A percentile compares a stretch with the other conserved stretches of the same genome.
These are phyloP conservation scores for Pampusana beccarii DNA, from an alignment of 2,113 vertebrate species.

Conservation along the genomic window DNA sequence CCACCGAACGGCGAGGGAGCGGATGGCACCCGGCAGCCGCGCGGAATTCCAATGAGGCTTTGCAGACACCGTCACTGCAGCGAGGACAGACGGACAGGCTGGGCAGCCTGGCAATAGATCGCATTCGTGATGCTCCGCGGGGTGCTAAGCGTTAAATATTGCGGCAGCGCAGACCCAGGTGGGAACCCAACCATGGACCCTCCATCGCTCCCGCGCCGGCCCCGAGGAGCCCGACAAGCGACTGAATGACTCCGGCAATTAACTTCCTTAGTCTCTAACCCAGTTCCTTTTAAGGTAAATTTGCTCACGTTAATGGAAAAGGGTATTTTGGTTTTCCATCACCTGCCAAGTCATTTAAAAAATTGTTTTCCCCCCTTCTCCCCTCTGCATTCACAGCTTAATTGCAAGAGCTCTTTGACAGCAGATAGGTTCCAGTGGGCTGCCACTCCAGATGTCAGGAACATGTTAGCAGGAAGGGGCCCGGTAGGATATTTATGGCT, in stretches of 20 bases:
- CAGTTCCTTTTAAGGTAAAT: slow-evolving; percentile 67
- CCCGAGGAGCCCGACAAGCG: slow-evolving; percentile 31
- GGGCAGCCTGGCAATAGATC: neutral
- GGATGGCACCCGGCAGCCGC: neutral
- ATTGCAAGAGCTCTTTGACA: slow-evolving; percentile 52
- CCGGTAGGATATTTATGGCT: slow-evolving; percentile 73
- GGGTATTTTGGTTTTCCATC: slow-evolving; percentile 57
- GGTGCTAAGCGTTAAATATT: neutral
- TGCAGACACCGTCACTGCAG: neutral
- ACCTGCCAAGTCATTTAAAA: slow-evolving; percentile 59
- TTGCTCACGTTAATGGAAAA: slow-evolving; percentile 46
- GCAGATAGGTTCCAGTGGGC: slow-evolving; percentile 61
- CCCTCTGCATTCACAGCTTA: slow-evolving; percentile 56
- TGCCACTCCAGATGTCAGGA: slow-evolving; percentile 77
- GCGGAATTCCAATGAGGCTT: slow-evolving; percentile 20
- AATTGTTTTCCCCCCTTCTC: slow-evolving; percentile 38
- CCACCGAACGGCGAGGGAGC: neutral
- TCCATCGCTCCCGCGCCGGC: neutral
- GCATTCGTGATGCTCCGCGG: neutral
- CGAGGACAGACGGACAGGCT: rapidly evolving
- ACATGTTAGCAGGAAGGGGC: slow-evolving; percentile 58
- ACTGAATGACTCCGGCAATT: slow-evolving; percentile 59
- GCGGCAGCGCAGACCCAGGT: slow-evolving; percentile 10
- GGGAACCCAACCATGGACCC: slow-evolving; percentile 29
- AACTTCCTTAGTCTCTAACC: slow-evolving; percentile 58